Percentiles rank a stretch among this genome's conserved stretches.
phyloP scores from a whole-genome alignment of 2,888 invertebrate genomes.

The Ormyrus pomaceus region DNA sequence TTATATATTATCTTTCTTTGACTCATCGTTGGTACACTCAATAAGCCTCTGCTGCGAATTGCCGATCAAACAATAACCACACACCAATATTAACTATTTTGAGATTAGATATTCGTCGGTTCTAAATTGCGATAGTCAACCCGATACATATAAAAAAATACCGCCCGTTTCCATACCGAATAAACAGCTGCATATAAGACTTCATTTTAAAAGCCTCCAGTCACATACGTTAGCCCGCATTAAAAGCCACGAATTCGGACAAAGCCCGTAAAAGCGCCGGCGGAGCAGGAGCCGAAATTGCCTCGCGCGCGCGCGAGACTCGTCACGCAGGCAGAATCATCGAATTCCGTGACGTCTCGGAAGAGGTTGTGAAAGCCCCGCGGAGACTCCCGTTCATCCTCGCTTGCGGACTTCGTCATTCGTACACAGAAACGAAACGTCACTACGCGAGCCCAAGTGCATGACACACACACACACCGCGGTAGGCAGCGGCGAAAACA shows the following conservation, averaged over 20 bases:
- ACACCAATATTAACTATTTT: slow-evolving; percentile 16
- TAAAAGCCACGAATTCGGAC: too few relatives aligned
- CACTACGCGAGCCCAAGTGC: neutral
- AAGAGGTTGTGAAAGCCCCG: slow-evolving; percentile 13
- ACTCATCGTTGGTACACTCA: neutral
- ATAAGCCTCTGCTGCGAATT: neutral
- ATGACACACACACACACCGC: slow-evolving; percentile 4
- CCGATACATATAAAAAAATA: neutral
- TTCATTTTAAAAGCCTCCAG: too few relatives aligned
- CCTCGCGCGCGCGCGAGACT: neutral
- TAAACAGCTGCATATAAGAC: too few relatives aligned
- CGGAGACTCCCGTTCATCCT: too few relatives aligned
- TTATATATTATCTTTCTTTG: slow-evolving; percentile 27
- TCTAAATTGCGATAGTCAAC: neutral
- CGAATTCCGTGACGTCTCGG: neutral
- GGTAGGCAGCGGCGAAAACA: neutral
- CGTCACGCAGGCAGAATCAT: neutral
- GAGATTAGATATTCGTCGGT: neutral
- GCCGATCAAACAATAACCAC: slow-evolving; percentile 20
- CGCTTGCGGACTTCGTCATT: neutral
- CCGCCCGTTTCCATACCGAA: neutral
- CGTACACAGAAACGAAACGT: neutral
- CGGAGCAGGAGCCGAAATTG: neutral
- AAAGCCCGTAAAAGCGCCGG: too few relatives aligned
- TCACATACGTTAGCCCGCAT: too few relatives aligned